phyloP scores from a whole-genome alignment of 2,113 vertebrate species.

The Hystrix cristata region DNA sequence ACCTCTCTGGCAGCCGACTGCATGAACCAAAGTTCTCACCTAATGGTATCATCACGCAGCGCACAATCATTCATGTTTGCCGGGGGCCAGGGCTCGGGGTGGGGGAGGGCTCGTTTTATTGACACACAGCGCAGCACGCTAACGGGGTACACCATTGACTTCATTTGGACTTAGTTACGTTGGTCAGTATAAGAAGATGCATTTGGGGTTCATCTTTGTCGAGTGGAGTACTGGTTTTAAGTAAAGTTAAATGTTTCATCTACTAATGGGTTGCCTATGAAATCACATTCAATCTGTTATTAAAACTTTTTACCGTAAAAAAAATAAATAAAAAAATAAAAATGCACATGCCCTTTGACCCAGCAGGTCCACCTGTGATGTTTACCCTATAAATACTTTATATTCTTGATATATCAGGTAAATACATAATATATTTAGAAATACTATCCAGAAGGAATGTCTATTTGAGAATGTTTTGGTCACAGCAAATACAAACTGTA shows the following conservation, averaged over 20 bases:
- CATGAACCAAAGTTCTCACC: conserved; percentile 95
- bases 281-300: conserved; percentile 83
- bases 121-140: conserved; percentile 86
- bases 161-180: conserved; percentile 82
- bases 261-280: conserved; percentile 82
- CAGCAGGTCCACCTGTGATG: not conserved
- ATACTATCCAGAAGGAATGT: not conserved
- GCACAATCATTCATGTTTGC: conserved; percentile 90
- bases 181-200: conserved; percentile 72
- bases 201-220: conserved; percentile 75
- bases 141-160: conserved; percentile 81
- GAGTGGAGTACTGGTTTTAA: conserved; percentile 85
- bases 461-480: not conserved
- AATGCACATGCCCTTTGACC: not conserved
- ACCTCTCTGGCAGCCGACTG: conserved; percentile 88
- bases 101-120: conserved; percentile 80
- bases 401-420: not conserved
- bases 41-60: conserved; percentile 89
- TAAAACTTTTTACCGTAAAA: conserved; percentile 80
- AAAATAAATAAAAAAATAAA: no score
- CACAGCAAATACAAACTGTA: not conserved
- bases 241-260: conserved; percentile 83
- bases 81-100: conserved; percentile 78
- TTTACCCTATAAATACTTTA: not conserved
- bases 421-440: not conserved